Evolutionary conservation across 2,888 invertebrate species (phyloP).

Genomic region (Punctoribates punctum): DNA sequence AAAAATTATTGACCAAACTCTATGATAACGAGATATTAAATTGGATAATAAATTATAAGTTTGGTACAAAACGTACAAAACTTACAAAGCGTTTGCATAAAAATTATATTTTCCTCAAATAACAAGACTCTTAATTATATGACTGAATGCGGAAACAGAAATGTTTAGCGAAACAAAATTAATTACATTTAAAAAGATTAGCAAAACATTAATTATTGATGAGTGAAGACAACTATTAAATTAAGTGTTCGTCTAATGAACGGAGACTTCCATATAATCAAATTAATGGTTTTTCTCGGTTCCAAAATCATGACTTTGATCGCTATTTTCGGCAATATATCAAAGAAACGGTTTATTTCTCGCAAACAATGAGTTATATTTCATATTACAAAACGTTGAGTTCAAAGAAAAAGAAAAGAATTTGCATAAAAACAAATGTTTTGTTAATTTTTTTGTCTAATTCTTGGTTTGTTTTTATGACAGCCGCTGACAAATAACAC

Average conservation of each 20-base stretch:
- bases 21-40: too few relatives aligned
- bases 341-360: too few relatives aligned
- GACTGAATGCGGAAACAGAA: slow-evolving; percentile 27
- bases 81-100: too few relatives aligned
- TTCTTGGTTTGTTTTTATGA: background rate
- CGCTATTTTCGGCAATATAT: background rate
- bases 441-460: background rate
- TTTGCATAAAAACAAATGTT: background rate
- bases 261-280: background rate
- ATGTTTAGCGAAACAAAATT: background rate
- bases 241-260: background rate
- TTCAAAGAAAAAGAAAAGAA: background rate
- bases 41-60: too few relatives aligned
- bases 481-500: background rate
- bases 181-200: background rate
- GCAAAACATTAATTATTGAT: slow-evolving; percentile 7
- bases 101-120: too few relatives aligned
- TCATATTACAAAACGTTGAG: too few relatives aligned
- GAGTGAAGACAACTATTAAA: slow-evolving; percentile 11
- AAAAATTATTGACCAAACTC: too few relatives aligned
- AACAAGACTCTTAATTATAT: background rate
- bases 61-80: too few relatives aligned
- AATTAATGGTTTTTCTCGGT: background rate
- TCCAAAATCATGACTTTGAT: background rate
- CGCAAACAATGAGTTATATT: too few relatives aligned